Evolutionary conservation across 2,888 invertebrate species (phyloP).

Genomic region (Rhorus exstirpatorius): DNA sequence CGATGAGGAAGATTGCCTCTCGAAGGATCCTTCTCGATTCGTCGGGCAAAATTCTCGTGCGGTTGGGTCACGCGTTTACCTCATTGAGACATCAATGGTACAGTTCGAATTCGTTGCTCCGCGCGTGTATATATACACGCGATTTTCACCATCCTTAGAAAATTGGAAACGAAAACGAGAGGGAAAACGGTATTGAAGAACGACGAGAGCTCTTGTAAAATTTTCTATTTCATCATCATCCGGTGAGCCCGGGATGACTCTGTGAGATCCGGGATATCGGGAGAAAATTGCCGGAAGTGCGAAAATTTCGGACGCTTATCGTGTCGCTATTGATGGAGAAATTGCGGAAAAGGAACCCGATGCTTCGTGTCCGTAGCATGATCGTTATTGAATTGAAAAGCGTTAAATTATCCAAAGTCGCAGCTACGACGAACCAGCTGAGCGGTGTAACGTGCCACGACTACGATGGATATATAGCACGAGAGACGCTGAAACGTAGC

Average conservation of each 20-base stretch:
- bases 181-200: neutral
- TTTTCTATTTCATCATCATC: conserved; percentile 56
- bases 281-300: conserved; percentile 53
- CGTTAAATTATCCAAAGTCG: conserved; percentile 12
- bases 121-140: neutral
- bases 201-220: conserved; percentile 41
- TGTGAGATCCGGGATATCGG: conserved; percentile 21
- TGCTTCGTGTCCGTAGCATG: neutral
- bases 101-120: conserved; percentile 32
- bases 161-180: neutral
- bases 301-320: conserved; percentile 22
- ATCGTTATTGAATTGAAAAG: conserved; percentile 28
- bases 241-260: conserved; percentile 6
- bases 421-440: neutral
- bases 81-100: conserved; percentile 8
- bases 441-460: conserved; percentile 14
- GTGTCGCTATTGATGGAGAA: conserved; percentile 36
- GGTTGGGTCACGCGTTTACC: conserved; percentile 32
- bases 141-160: conserved; percentile 14
- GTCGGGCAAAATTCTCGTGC: conserved; percentile 24
- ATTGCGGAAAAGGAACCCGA: conserved; percentile 14
- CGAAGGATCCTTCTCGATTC: conserved; percentile 14
- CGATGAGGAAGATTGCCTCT: conserved; percentile 60
- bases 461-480: neutral
- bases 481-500: neutral